Evolutionary conservation across 2,113 vertebrate genomes (phyloP), one percentile per base, ranked within the genome.

Genomic region (Hiodon tergisus): DNA sequence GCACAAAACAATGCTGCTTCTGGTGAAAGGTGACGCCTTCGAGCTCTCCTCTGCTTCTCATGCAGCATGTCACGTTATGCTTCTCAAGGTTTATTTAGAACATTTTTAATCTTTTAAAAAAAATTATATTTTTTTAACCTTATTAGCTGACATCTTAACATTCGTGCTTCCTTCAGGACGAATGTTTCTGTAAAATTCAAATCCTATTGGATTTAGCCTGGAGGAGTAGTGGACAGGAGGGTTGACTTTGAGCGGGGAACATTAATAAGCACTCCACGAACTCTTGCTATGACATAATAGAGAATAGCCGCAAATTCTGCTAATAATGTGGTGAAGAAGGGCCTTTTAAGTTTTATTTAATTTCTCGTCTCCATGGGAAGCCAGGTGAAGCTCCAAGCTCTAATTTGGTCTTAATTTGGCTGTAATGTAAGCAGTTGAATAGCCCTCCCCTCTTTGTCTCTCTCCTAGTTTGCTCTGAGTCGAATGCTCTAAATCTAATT

Each of bases 321-420:
- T 70, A 59, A 69, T 61, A 60, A 74, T 13, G 7, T 47, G 52
- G 52, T 13, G 57, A 71, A 69, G 17, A 76, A 61, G 57, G 58
- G 59, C 31, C 75, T 70, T 71, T 62, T 70, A 71, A 52, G 59
- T 62, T 71, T 71, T 70, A 71, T 71, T 76, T 46, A 70, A 76
- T 76, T 76, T 71, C 50, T 70, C 17, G 55, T 76, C 13, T 76
- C 67, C 53, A 57, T 14, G 46, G 16, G 61, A 71, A 13, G 59
- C 59, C 5, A 10, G 54, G 50, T n/a, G n/a, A 54, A 73, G 50
- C 61, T 54, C 16, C 46, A 48, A 17, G 48, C 58, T 70, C 17
- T 76, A 76, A 70, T 62, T 70, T 70, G 51, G 68, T 63, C 52
- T 63, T 76, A 76, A 76, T 76, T 71, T 55, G 63, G 68, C 60